Percentiles rank a stretch among this genome's conserved stretches.
phyloP scores from a whole-genome alignment of 1,140 invertebrate genomes.

The Dufourea novaeangliae region DNA sequence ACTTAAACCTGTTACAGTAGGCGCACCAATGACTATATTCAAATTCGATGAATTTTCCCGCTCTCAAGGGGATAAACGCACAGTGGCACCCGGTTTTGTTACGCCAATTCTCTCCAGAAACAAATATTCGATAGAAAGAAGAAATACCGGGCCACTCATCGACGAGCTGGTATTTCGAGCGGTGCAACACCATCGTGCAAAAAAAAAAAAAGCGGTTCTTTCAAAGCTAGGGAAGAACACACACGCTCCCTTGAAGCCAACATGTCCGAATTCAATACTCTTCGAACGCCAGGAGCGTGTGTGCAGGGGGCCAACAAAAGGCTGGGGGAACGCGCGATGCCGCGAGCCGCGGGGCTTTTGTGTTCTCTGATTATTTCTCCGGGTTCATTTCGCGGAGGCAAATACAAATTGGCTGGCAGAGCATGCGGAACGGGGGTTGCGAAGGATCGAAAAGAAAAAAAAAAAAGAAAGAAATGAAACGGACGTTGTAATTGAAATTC shows the following conservation, averaged over 20 bases:
- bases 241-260: neutral
- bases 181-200: too few relatives aligned
- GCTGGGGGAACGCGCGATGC: neutral
- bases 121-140: too few relatives aligned
- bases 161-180: too few relatives aligned
- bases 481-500: constrained; percentile 31
- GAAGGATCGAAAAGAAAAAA: too few relatives aligned
- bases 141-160: too few relatives aligned
- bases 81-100: too few relatives aligned
- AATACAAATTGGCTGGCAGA: constrained; percentile 1
- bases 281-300: neutral
- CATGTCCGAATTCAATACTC: constrained; percentile 3
- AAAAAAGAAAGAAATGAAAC: neutral
- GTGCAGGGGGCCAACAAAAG: neutral
- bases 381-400: neutral
- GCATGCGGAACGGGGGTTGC: neutral
- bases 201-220: neutral
- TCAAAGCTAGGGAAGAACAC: neutral
- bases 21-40: too few relatives aligned
- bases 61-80: too few relatives aligned
- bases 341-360: neutral
- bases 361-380: constrained; percentile 1
- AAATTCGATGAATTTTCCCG: too few relatives aligned
- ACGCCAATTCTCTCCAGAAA: too few relatives aligned
- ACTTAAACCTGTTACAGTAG: too few relatives aligned